These are phyloP conservation scores for Columba guinea DNA, from an alignment of 2,797 vertebrate genomes.

Conservation along the genomic window DNA sequence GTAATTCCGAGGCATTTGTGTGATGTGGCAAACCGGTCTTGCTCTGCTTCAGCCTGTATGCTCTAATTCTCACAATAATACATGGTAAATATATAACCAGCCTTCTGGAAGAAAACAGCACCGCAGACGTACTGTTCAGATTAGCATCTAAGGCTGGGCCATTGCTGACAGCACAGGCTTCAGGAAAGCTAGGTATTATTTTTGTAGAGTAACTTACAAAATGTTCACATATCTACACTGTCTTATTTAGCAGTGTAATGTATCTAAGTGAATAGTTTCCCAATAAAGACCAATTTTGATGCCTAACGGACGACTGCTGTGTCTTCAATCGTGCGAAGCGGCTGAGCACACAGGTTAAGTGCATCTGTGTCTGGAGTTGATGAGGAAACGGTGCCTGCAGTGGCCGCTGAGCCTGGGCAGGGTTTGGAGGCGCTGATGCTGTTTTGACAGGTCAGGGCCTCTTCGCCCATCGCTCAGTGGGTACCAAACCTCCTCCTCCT, in stretches of 20 bases:
- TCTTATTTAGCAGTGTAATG: conserved; percentile 52
- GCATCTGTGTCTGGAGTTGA: rapidly evolving
- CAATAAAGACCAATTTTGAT: conserved; percentile 74
- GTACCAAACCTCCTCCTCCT: neutral
- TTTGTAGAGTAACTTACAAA: conserved; percentile 26
- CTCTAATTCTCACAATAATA: neutral
- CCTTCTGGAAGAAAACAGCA: neutral
- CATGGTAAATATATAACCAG: neutral
- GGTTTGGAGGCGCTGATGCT: neutral
- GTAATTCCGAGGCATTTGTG: rapidly evolving
- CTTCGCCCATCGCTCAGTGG: neutral
- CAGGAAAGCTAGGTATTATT: conserved; percentile 24
- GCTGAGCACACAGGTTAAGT: rapidly evolving
- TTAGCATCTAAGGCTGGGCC: neutral
- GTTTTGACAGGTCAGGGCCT: neutral
- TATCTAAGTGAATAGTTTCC: conserved; percentile 55
- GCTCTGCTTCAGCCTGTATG: neutral
- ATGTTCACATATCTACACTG: conserved; percentile 14
- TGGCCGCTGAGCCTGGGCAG: neutral
- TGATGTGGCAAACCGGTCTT: neutral
- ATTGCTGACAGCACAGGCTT: neutral
- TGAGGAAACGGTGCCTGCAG: neutral
- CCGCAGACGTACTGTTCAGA: rapidly evolving
- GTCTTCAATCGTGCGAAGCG: conserved; percentile 51
- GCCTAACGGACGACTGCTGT: conserved; percentile 30